Evolutionary conservation across 1,140 invertebrate species (phyloP), one percentile per base, ranked within the genome.

Genomic region (Harpegnathos saltator): DNA sequence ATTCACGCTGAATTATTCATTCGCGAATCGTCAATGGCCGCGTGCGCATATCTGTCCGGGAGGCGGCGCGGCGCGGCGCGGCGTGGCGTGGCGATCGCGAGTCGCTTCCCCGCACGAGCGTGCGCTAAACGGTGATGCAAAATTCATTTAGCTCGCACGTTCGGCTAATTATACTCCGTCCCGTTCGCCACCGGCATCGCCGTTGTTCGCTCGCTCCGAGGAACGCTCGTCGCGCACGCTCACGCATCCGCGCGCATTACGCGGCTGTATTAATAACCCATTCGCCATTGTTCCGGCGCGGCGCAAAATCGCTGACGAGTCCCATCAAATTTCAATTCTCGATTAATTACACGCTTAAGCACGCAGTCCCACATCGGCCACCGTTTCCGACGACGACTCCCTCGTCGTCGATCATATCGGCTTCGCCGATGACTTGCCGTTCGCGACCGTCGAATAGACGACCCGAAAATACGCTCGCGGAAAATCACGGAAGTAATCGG

Each of bases 301-400:
- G 4, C n/a, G 54, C 12, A 52, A 80, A 80, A 69, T 80, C 75
- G 33, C 65, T 65, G 73, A 75, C 75, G 75, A 80, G 33, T 80
- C 44, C 29, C 65, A 33, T 71, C 38, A 54, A 80, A 80, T 80
- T 80, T 80, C 65, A 71, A 69, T 69, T 80, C 52, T 59, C 65
- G 52, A 80, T 80, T 80, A 80, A 71, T 80, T 80, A 80, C 52
- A 71, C 52, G 69, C 52, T 80, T 80, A 80, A 69, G 58, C 59
- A 71, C 65, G 24, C 75, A 59, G n/a, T 69, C 65, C 14, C 52
- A 58, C 29, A n/a, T 54, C 66, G 52, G 17, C n/a, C 29, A 66
- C 33, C 52, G 22, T 80, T 78, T 80, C 26, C 52, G 15, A 69
- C 52, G 15, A 69, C 33, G 33, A 69, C 12, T 44, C 52, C 50